Evolutionary conservation across 2,888 invertebrate genomes (phyloP).

Genomic region (Cyclophora punctaria): DNA sequence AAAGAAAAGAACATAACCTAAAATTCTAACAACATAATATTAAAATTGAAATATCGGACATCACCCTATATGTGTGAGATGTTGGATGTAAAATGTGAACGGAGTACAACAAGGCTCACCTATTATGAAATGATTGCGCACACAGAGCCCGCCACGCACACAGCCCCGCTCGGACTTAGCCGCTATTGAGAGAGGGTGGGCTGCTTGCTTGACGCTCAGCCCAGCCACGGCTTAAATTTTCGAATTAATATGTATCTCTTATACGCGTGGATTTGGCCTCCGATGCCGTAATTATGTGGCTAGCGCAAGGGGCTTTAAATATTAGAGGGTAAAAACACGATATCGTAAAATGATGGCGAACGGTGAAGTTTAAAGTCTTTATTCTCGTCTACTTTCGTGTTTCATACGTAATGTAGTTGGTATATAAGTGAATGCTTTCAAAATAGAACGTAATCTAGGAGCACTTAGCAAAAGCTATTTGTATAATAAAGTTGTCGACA

Average conservation of each 20-base stretch:
- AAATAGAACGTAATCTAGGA: too few relatives aligned
- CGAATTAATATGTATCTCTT: conserved; percentile 71
- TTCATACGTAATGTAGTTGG: too few relatives aligned
- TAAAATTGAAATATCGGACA: conserved; percentile 11
- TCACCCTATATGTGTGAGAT: conserved; percentile 54
- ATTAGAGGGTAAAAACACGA: conserved; percentile 22
- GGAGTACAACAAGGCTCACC: conserved; percentile 61
- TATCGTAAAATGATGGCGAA: too few relatives aligned
- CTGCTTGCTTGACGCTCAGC: conserved; percentile 57
- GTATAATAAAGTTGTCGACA: too few relatives aligned
- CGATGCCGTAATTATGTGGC: conserved; percentile 52
- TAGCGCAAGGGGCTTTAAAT: conserved; percentile 32
- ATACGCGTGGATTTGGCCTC: conserved; percentile 57
- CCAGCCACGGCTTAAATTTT: conserved; percentile 67
- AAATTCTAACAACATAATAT: too few relatives aligned
- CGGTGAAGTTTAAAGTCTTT: too few relatives aligned
- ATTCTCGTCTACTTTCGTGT: too few relatives aligned
- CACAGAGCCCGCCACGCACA: conserved; percentile 49
- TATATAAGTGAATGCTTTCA: too few relatives aligned
- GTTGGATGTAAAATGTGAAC: conserved; percentile 73
- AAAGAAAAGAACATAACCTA: too few relatives aligned
- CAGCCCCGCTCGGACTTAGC: conserved; percentile 53
- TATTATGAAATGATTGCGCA: conserved; percentile 65
- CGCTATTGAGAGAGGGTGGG: conserved; percentile 46
- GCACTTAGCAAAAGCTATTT: too few relatives aligned